phyloP scores from a whole-genome alignment of 37 sponge, comb jelly and placozoan species.

The Tethya wilhelma region DNA sequence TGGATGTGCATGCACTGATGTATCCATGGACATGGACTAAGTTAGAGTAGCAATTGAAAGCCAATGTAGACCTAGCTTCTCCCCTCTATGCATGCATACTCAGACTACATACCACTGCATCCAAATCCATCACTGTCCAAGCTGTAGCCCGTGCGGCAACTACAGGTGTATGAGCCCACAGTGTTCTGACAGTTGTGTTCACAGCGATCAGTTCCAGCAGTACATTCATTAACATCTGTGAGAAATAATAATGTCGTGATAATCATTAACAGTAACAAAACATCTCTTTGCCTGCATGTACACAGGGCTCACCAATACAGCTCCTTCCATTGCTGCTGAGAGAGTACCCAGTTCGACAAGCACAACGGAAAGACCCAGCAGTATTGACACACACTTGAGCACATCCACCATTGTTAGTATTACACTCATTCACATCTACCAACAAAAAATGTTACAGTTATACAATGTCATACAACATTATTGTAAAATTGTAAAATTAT shows the following conservation, averaged over 20 bases:
- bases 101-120: too few relatives aligned
- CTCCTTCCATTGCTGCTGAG: not conserved
- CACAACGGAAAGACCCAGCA: not conserved
- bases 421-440: not conserved
- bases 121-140: too few relatives aligned
- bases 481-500: too few relatives aligned
- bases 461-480: too few relatives aligned
- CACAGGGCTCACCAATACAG: not conserved
- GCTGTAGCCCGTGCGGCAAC: not conserved
- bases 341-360: not conserved
- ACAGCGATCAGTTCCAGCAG: not conserved
- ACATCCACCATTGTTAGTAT: not conserved
- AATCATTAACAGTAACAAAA: not conserved
- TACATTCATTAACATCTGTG: constrained; percentile 8
- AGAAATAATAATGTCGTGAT: too few relatives aligned
- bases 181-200: constrained; percentile 7
- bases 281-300: too few relatives aligned
- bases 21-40: too few relatives aligned
- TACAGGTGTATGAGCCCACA: not conserved
- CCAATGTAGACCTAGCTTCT: too few relatives aligned
- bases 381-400: not conserved
- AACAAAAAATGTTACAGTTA: too few relatives aligned
- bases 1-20: too few relatives aligned
- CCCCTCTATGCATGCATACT: too few relatives aligned
- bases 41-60: too few relatives aligned